phyloP scores from a whole-genome alignment of 2,888 invertebrate species.

The Malthinus seriepunctatus region DNA sequence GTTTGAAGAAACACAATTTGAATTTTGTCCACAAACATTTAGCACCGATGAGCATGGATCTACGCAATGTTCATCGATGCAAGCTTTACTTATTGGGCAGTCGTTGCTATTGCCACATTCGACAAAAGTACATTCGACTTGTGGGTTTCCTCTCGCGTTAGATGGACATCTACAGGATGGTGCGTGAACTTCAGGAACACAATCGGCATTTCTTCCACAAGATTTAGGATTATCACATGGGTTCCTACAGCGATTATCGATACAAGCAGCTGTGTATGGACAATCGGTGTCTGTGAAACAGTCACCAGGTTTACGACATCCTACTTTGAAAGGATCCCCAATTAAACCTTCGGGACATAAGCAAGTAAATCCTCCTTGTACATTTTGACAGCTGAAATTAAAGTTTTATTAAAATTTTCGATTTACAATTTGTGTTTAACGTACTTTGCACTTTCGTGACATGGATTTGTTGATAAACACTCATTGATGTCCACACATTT shows the following conservation, averaged over 20 bases:
- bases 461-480: conserved; percentile 72
- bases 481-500: conserved; percentile 82
- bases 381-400: conserved; percentile 67
- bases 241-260: conserved; percentile 75
- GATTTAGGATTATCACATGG: conserved; percentile 69
- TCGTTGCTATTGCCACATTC: conserved; percentile 82
- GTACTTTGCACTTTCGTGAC: conserved; percentile 73
- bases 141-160: conserved; percentile 77
- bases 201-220: conserved; percentile 79
- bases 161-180: conserved; percentile 75
- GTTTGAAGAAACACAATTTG: conserved; percentile 74
- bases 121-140: conserved; percentile 69
- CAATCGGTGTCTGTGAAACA: conserved; percentile 81
- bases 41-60: conserved; percentile 79
- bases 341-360: conserved; percentile 78
- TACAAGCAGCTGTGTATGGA: conserved; percentile 74
- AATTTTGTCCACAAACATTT: conserved; percentile 82
- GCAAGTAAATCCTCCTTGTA: conserved; percentile 77
- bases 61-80: conserved; percentile 77
- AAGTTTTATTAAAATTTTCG: conserved; percentile 2
- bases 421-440: conserved; percentile 29
- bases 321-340: conserved; percentile 73
- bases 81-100: conserved; percentile 71
- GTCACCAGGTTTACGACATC: conserved; percentile 82
- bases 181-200: conserved; percentile 69